Percentiles rank a stretch among this genome's conserved stretches.
These are phyloP conservation scores for Electrophaes corylata DNA, from an alignment of 2,888 invertebrate species.

Conservation along the genomic window DNA sequence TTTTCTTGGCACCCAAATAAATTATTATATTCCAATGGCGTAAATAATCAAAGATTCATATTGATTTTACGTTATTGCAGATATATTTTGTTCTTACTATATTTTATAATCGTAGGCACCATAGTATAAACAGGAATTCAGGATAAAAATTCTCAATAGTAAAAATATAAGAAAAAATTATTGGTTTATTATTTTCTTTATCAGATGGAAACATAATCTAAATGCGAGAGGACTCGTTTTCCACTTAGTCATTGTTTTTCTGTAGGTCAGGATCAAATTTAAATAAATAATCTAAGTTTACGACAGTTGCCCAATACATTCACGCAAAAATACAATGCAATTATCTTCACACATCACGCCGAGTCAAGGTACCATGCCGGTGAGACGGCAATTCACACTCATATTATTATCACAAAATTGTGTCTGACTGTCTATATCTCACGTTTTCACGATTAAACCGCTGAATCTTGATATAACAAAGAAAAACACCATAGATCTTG, in stretches of 20 bases:
- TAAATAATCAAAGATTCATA: neutral
- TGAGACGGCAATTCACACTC: conserved; percentile 39
- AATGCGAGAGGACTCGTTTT: too few species aligned
- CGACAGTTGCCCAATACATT: conserved; percentile 32
- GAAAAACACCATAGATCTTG: neutral
- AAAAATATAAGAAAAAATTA: too few species aligned
- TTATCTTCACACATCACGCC: conserved; percentile 26
- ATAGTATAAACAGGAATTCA: too few species aligned
- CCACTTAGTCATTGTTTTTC: conserved; percentile 1
- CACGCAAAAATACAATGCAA: conserved; percentile 34
- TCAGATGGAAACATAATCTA: too few species aligned
- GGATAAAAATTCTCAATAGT: too few species aligned
- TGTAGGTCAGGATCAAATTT: conserved; percentile 27
- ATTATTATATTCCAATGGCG: neutral
- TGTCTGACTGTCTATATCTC: neutral
- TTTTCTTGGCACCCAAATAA: neutral
- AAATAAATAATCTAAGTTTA: conserved; percentile 16
- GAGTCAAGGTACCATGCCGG: conserved; percentile 61
- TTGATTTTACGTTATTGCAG: too few species aligned
- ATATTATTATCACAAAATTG: neutral
- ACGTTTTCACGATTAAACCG: neutral
- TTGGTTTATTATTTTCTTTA: too few species aligned
- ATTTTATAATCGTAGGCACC: too few species aligned
- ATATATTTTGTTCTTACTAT: too few species aligned
- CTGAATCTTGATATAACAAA: neutral